Evolutionary conservation across 2,888 invertebrate species (phyloP).

Genomic region (Diaprepes abbreviatus): DNA sequence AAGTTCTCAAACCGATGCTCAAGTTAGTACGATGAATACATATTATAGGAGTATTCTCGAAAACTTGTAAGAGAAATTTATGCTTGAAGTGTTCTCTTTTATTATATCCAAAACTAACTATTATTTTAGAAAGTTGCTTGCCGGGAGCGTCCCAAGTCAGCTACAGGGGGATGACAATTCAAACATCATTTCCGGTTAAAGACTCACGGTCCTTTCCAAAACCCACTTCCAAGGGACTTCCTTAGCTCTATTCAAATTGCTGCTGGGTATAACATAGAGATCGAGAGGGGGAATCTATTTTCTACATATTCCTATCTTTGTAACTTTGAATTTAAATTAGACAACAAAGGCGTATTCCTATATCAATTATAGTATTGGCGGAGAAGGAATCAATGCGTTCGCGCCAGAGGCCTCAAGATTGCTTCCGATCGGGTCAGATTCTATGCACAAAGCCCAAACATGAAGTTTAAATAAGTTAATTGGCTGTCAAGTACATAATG

Average conservation of each 20-base stretch:
- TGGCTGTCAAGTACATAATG: conserved; percentile 2
- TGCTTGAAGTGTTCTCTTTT: conserved; percentile 32
- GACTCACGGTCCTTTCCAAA: conserved; percentile 21
- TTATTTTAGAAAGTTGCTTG: conserved; percentile 37
- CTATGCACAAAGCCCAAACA: neutral
- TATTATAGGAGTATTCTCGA: conserved; percentile 28
- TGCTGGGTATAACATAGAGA: conserved; percentile 9
- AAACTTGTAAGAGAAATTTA: conserved; percentile 29
- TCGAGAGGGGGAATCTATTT: conserved; percentile 7
- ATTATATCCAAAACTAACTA: conserved; percentile 32
- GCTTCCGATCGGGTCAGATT: conserved; percentile 14
- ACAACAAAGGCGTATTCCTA: conserved; percentile 7
- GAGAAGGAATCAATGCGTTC: conserved; percentile 5
- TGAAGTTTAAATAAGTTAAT: neutral
- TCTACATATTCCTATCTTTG: conserved; percentile 3
- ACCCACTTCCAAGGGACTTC: conserved; percentile 15
- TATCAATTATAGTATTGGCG: conserved; percentile 19
- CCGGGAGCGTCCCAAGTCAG: conserved; percentile 21
- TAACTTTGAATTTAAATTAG: conserved; percentile 13
- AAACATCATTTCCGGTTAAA: conserved; percentile 29
- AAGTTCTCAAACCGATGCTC: conserved; percentile 10
- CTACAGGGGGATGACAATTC: conserved; percentile 31
- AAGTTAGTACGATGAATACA: conserved; percentile 25
- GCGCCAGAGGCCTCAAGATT: neutral
- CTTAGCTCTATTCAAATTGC: conserved; percentile 25